Conservation (phyloP, 2,888 invertebrate genomes). For the Gortyna flavago region DNA sequence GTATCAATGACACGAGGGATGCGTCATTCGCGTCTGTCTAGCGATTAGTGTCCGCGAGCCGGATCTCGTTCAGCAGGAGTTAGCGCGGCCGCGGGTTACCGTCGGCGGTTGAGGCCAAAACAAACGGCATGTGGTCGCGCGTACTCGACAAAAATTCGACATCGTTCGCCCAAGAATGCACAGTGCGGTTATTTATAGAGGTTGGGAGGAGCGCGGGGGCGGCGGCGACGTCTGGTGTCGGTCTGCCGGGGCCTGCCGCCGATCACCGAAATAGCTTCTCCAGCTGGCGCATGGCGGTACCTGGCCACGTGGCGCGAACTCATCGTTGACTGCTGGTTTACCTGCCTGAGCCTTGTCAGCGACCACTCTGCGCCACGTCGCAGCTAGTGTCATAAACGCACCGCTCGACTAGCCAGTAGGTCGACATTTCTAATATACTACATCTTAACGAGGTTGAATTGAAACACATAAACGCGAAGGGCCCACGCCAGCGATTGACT, state of each 20-base stretch:
- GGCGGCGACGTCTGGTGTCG: constrained; percentile 90
- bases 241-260: constrained; percentile 91
- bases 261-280: constrained; percentile 90
- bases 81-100: constrained; percentile 52
- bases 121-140: constrained; percentile 89
- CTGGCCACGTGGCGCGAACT: constrained; percentile 86
- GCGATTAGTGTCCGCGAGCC: constrained; percentile 36
- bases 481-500: constrained; percentile 22
- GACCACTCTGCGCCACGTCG: constrained; percentile 23
- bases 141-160: constrained; percentile 91
- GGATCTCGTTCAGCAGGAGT: constrained; percentile 41
- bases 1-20: constrained; percentile 39
- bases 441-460: constrained; percentile 35
- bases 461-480: constrained; percentile 26
- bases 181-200: constrained; percentile 88
- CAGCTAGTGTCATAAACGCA: constrained; percentile 15
- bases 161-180: constrained; percentile 90
- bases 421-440: constrained; percentile 14
- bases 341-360: constrained; percentile 68
- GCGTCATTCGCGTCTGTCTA: constrained; percentile 33
- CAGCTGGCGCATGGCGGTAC: constrained; percentile 89
- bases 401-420: constrained; percentile 4
- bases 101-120: constrained; percentile 83
- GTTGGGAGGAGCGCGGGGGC: constrained; percentile 89
- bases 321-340: constrained; percentile 74